Percentiles rank a stretch among this genome's conserved stretches.
phyloP scores from a whole-genome alignment of 2,113 vertebrate genomes.

The Nothoprocta perdicaria region DNA sequence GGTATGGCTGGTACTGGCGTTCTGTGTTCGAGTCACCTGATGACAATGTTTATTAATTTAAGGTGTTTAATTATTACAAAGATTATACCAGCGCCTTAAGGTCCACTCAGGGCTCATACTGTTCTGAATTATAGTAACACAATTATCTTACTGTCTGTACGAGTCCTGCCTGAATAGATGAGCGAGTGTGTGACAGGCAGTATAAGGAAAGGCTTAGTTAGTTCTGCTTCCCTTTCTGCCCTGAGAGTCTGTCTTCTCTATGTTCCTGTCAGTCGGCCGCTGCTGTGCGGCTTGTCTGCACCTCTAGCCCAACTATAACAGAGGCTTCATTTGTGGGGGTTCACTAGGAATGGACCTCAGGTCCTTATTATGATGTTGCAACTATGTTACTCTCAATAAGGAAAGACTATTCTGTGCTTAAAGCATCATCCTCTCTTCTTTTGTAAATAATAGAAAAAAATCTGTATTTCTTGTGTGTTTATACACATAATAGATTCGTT shows the following conservation, averaged over 20 bases:
- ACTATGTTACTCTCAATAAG: not conserved
- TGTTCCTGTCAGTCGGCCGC: not conserved
- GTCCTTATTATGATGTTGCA: not conserved
- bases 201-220: not conserved
- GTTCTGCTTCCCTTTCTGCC: not conserved
- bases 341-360: not conserved
- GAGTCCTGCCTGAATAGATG: not conserved
- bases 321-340: not conserved
- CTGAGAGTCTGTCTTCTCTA: fast-evolving
- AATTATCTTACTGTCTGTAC: not conserved
- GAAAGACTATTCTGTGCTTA: not conserved
- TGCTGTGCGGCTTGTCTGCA: not conserved
- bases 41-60: not conserved
- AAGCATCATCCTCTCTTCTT: not conserved
- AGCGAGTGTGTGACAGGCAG: not conserved
- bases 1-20: constrained; percentile 81
- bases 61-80: too few relatives aligned
- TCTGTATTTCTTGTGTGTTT: not conserved
- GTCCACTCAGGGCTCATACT: not conserved
- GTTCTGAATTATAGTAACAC: not conserved
- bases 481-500: not conserved
- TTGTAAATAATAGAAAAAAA: not conserved
- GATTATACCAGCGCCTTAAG: fast-evolving
- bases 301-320: not conserved
- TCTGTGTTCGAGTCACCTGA: not conserved